A percentile compares a stretch with the other conserved stretches of the same genome.
Evolutionary conservation across 2,113 vertebrate genomes (phyloP).

Genomic region (Erythrocebus patas): DNA sequence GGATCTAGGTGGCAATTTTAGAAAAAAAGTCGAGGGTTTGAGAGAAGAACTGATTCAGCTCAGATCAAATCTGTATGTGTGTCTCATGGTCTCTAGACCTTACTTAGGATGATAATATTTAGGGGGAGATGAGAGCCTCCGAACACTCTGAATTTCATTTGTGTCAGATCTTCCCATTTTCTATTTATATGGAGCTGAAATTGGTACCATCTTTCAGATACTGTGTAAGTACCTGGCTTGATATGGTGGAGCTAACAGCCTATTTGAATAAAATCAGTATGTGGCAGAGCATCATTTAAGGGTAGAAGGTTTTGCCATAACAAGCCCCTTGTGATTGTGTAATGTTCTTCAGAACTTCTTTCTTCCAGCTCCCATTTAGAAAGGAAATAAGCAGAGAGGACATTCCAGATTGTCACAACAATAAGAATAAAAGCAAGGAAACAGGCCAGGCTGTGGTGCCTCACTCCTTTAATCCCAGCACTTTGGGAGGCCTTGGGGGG

Average conservation of each 20-base stretch:
- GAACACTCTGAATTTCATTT: constrained; percentile 20
- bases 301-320: background rate
- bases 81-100: background rate
- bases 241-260: background rate
- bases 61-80: background rate
- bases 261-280: background rate
- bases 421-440: background rate
- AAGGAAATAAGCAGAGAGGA: background rate
- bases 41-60: background rate
- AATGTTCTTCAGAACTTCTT: background rate
- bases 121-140: background rate
- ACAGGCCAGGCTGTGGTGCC: background rate
- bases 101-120: background rate
- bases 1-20: background rate
- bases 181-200: background rate
- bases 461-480: background rate
- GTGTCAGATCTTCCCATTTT: background rate
- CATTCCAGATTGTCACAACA: background rate
- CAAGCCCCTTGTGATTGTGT: background rate
- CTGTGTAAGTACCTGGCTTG: background rate
- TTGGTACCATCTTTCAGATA: background rate
- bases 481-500: background rate
- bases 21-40: background rate
- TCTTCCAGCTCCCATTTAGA: background rate
- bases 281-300: background rate